Percentiles rank a stretch among this genome's conserved stretches.
These are phyloP conservation scores for Panopea generosa DNA, from an alignment of 2,888 invertebrate genomes.

Conservation along the genomic window DNA sequence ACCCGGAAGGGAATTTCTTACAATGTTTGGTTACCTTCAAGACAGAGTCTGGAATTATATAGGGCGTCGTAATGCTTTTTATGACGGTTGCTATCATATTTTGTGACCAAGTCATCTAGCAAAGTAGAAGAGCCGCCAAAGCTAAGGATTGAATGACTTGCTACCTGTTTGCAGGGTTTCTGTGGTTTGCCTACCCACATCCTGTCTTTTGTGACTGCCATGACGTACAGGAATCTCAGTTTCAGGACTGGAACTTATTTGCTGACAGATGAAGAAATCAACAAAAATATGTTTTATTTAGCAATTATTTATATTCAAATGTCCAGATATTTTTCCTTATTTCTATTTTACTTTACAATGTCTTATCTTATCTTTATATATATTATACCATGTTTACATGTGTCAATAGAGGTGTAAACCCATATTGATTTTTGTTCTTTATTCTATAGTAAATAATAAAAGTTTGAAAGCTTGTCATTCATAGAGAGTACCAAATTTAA, in stretches of 20 bases:
- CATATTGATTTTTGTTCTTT: too few relatives aligned
- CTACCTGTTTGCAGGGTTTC: constrained; percentile 78
- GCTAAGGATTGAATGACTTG: constrained; percentile 79
- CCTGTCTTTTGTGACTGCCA: constrained; percentile 74
- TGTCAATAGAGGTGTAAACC: too few relatives aligned
- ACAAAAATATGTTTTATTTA: constrained; percentile 41
- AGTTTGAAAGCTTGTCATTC: too few relatives aligned
- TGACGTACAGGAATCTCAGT: constrained; percentile 72
- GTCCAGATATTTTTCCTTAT: too few relatives aligned
- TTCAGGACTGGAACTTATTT: constrained; percentile 66
- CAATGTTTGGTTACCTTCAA: constrained; percentile 74
- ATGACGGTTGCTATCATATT: constrained; percentile 70
- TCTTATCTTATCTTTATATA: too few relatives aligned
- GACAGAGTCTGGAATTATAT: constrained; percentile 73
- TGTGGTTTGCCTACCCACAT: constrained; percentile 83
- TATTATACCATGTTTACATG: too few relatives aligned
- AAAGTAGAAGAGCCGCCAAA: constrained; percentile 82
- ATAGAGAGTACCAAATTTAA: too few relatives aligned
- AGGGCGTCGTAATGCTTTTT: constrained; percentile 70
- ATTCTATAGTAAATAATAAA: too few relatives aligned
- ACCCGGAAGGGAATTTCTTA: constrained; percentile 69
- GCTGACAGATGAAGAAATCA: constrained; percentile 56
- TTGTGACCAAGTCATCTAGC: constrained; percentile 82
- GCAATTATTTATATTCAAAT: too few relatives aligned
- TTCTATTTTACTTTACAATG: too few relatives aligned